These are phyloP conservation scores for Betta splendens DNA, from an alignment of 2,797 vertebrate species.

Conservation along the genomic window DNA sequence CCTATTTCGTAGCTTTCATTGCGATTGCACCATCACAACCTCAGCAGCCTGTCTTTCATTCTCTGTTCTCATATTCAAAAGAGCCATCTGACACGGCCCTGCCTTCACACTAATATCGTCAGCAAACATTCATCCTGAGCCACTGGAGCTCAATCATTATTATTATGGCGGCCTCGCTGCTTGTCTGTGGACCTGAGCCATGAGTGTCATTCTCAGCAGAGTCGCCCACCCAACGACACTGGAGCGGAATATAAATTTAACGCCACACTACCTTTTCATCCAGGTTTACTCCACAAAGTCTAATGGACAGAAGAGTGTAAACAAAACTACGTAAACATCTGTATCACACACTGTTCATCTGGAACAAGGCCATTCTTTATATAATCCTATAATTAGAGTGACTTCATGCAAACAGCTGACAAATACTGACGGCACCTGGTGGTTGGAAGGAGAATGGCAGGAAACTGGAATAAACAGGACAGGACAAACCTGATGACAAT, in stretches of 20 bases:
- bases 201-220: conserved; percentile 12
- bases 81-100: conserved; percentile 15
- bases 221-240: not conserved
- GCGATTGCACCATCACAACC: conserved; percentile 34
- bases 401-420: too few species aligned
- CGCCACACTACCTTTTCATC: too few species aligned
- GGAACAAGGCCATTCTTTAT: too few species aligned
- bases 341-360: too few species aligned
- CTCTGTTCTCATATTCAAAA: conserved; percentile 27
- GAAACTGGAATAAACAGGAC: too few species aligned
- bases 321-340: too few species aligned
- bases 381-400: too few species aligned
- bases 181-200: conserved; percentile 17
- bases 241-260: not conserved
- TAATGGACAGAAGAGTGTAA: too few species aligned
- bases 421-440: too few species aligned
- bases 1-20: conserved; percentile 34
- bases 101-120: conserved; percentile 36
- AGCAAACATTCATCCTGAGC: conserved; percentile 34
- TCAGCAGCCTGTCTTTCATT: conserved; percentile 3
- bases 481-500: too few species aligned
- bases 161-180: conserved; percentile 28
- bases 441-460: too few species aligned
- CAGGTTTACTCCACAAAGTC: too few species aligned
- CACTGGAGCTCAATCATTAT: conserved; percentile 34